Evolutionary conservation across 2,113 vertebrate genomes (phyloP).

Genomic region (Tetraodon nigroviridis): DNA sequence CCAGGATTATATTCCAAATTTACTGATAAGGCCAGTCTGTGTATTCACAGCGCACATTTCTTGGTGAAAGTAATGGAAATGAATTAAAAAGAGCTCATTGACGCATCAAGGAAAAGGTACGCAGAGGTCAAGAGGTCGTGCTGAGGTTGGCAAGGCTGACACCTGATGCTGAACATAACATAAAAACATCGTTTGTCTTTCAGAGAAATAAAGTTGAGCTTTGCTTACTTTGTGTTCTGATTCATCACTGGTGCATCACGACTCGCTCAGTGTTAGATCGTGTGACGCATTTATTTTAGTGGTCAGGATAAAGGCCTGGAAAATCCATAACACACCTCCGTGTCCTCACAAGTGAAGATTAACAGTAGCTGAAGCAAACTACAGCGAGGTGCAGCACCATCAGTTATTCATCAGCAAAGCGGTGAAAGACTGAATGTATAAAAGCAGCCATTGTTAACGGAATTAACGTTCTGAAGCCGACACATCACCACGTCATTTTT

Average conservation of each 20-base stretch:
- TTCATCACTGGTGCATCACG: constrained; percentile 48
- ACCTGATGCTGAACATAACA: constrained; percentile 58
- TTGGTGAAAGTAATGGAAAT: constrained; percentile 57
- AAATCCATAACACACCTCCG: constrained; percentile 27
- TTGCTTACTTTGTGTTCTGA: constrained; percentile 58
- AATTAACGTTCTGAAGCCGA: neutral
- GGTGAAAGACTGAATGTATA: constrained; percentile 3
- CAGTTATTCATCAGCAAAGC: constrained; percentile 21
- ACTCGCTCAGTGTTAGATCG: constrained; percentile 41
- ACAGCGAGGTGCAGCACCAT: neutral
- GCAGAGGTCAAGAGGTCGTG: constrained; percentile 13
- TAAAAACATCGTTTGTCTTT: constrained; percentile 69
- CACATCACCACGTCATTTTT: constrained; percentile 17
- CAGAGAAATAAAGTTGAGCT: constrained; percentile 68
- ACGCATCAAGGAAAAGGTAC: constrained; percentile 38
- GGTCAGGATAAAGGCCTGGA: neutral
- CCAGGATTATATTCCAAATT: neutral
- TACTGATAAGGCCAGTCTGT: constrained; percentile 5
- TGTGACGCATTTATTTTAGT: constrained; percentile 2
- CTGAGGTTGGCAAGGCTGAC: constrained; percentile 43
- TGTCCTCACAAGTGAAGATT: constrained; percentile 12
- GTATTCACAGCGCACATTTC: constrained; percentile 29
- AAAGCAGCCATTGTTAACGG: neutral
- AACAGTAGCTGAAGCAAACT: constrained; percentile 12
- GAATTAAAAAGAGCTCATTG: constrained; percentile 75